phyloP scores from a whole-genome alignment of 1,140 invertebrate species.

The Trichoplusia ni region DNA sequence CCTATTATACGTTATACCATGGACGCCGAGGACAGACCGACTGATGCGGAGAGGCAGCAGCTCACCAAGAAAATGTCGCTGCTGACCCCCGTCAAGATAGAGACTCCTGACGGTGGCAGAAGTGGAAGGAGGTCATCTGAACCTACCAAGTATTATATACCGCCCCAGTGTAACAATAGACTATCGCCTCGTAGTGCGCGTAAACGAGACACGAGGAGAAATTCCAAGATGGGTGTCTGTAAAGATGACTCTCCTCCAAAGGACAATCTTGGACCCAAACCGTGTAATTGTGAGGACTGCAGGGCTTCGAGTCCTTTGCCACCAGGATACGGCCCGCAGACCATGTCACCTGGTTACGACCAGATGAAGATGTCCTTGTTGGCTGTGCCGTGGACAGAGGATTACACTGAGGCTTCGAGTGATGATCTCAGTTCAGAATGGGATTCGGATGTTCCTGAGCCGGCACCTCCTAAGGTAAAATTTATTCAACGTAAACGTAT shows the following conservation, averaged over 20 bases:
- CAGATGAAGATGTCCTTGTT: slow-evolving; percentile 89
- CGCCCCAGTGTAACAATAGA: slow-evolving; percentile 74
- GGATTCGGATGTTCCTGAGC: slow-evolving; percentile 89
- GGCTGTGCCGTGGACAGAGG: slow-evolving; percentile 86
- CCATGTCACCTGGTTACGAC: slow-evolving; percentile 86
- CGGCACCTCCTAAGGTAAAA: slow-evolving; percentile 72
- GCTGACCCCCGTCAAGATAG: slow-evolving; percentile 71
- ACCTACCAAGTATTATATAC: slow-evolving; percentile 69
- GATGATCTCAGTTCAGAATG: slow-evolving; percentile 95
- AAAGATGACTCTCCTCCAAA: slow-evolving; percentile 54
- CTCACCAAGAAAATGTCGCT: slow-evolving; percentile 71
- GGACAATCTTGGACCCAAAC: slow-evolving; percentile 67
- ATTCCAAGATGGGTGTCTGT: slow-evolving; percentile 57
- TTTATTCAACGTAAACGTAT: background rate
- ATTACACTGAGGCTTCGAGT: slow-evolving; percentile 92
- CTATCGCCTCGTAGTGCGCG: slow-evolving; percentile 71
- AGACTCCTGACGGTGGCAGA: slow-evolving; percentile 66
- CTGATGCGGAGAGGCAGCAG: slow-evolving; percentile 55
- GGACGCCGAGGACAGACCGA: slow-evolving; percentile 62
- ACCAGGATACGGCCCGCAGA: slow-evolving; percentile 73
- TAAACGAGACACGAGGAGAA: slow-evolving; percentile 62
- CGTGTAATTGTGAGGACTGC: slow-evolving; percentile 75
- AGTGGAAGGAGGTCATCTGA: slow-evolving; percentile 64
- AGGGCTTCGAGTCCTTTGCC: slow-evolving; percentile 71
- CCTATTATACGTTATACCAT: slow-evolving; percentile 76